Evolutionary conservation across 1,140 invertebrate species (phyloP).

Genomic region (Euschistus heros): DNA sequence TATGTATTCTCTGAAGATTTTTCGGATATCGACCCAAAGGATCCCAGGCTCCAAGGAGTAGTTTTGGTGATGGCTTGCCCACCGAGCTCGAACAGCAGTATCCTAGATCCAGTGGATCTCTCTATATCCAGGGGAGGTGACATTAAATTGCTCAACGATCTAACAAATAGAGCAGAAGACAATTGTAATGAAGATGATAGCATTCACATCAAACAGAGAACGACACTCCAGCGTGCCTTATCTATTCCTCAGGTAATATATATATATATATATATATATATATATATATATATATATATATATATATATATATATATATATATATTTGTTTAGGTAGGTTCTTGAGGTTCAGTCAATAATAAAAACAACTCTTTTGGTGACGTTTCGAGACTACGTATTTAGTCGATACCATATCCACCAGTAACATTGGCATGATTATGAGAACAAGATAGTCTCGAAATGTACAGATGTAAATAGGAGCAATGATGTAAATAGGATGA

Average conservation of each 20-base stretch:
- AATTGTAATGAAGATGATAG: constrained; percentile 23
- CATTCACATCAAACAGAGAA: constrained; percentile 42
- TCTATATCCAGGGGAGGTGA: constrained; percentile 52
- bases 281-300: neutral
- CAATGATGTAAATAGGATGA: too few relatives aligned
- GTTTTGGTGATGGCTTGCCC: constrained; percentile 62
- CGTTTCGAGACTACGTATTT: too few relatives aligned
- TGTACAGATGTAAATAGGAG: too few relatives aligned
- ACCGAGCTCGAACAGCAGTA: constrained; percentile 60
- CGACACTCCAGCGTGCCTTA: constrained; percentile 50
- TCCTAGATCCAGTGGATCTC: constrained; percentile 36
- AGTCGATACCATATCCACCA: too few relatives aligned
- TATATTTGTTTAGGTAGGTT: too few relatives aligned
- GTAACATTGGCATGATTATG: too few relatives aligned
- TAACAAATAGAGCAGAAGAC: constrained; percentile 44
- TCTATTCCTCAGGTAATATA: constrained; percentile 50
- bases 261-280: constrained; percentile 8
- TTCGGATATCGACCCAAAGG: constrained; percentile 43
- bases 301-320: too few relatives aligned
- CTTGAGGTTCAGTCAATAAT: too few relatives aligned
- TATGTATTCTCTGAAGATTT: constrained; percentile 47
- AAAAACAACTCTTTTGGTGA: too few relatives aligned
- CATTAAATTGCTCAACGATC: constrained; percentile 50
- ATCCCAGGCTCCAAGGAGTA: constrained; percentile 47
- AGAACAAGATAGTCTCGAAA: too few relatives aligned